Percentiles rank a stretch among this genome's conserved stretches.
Evolutionary conservation across 2,888 invertebrate species (phyloP).

Genomic region (Gasteruption jaculator): DNA sequence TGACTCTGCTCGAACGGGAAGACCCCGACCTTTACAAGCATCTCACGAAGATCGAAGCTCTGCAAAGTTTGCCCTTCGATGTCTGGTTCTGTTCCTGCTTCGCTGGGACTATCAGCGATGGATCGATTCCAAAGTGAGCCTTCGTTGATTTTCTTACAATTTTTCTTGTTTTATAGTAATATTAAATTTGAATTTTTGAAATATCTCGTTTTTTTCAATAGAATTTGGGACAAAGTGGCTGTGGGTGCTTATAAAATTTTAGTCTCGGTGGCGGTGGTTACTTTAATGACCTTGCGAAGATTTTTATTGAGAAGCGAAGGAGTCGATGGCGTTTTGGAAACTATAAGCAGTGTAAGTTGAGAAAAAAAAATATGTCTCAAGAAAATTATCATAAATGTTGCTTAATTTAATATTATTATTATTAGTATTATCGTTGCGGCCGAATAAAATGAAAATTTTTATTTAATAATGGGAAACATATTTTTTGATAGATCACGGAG

Average conservation of each 20-base stretch:
- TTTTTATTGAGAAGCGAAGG: slow-evolving; percentile 62
- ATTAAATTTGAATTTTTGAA: slow-evolving; percentile 6
- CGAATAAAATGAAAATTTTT: slow-evolving; percentile 10
- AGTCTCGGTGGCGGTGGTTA: slow-evolving; percentile 71
- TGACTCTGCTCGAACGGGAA: slow-evolving; percentile 70
- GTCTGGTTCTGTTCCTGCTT: slow-evolving; percentile 82
- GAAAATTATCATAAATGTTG: neutral
- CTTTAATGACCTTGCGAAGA: slow-evolving; percentile 67
- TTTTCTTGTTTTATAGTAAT: slow-evolving; percentile 11
- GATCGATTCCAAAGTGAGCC: slow-evolving; percentile 70
- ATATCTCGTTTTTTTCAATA: too few species aligned
- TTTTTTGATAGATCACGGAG: slow-evolving; percentile 64
- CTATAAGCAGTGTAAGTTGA: slow-evolving; percentile 63
- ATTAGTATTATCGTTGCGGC: neutral
- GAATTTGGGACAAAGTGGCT: slow-evolving; percentile 86
- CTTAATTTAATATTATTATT: neutral
- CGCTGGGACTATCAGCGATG: slow-evolving; percentile 74
- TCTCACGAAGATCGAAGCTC: slow-evolving; percentile 61
- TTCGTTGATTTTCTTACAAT: slow-evolving; percentile 2
- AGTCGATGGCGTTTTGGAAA: slow-evolving; percentile 60
- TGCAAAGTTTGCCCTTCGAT: slow-evolving; percentile 65
- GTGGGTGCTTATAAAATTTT: slow-evolving; percentile 81
- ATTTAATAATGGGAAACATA: slow-evolving; percentile 5
- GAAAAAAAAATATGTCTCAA: neutral
- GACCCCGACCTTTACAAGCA: slow-evolving; percentile 69